Evolutionary conservation across 2,888 invertebrate genomes (phyloP), one percentile per base, ranked within the genome.

Genomic region (Capitulum mitella): DNA sequence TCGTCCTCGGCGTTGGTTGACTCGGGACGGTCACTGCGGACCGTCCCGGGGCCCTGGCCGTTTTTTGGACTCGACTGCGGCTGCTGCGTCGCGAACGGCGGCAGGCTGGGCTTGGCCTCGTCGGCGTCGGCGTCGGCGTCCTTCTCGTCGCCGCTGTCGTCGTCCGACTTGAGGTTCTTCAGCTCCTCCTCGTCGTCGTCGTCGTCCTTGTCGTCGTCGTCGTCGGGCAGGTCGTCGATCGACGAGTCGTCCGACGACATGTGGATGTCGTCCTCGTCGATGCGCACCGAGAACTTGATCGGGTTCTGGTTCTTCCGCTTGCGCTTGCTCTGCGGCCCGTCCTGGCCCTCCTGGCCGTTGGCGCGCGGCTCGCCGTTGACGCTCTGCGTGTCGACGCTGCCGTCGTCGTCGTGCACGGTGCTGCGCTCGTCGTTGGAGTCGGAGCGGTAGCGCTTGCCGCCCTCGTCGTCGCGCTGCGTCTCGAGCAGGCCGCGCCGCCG

Each of bases 231-330:
- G 82, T 90, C 76, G 32, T 76, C 76, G 29, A 76, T 46, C 32
- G 76, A 76, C 29, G 76, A 90, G 26, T 89, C 89, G 82, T 90
- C 90, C 75, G 84, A 83, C 61, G 89, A 88, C 79, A 89, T 88
- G 76, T 76, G 76, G 75, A 89, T 89, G 78, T 87, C 87, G 46
- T 84, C 84, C 81, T 84, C 84, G 58, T 82, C 83, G 43, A 81
- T 78, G 43, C 89, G 87, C 61, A 87, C 85, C n/a, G 93, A 90
- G 84, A 93, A 91, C 81, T 93, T 89, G 1, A 92, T 93, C 0
- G 95, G 95, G 85, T 95, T 95, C 83, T 93, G 91, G 83, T 92
- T 94, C 87, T 96, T 96, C 46, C 95, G 89, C 86, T 96, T 96
- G 79, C 94, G 88, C 84, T 89, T 90, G 48, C 80, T 82, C 29